A percentile compares a stretch with the other conserved stretches of the same genome.
Evolutionary conservation across 2,888 invertebrate genomes (phyloP).

Genomic region (Unio delphinus): DNA sequence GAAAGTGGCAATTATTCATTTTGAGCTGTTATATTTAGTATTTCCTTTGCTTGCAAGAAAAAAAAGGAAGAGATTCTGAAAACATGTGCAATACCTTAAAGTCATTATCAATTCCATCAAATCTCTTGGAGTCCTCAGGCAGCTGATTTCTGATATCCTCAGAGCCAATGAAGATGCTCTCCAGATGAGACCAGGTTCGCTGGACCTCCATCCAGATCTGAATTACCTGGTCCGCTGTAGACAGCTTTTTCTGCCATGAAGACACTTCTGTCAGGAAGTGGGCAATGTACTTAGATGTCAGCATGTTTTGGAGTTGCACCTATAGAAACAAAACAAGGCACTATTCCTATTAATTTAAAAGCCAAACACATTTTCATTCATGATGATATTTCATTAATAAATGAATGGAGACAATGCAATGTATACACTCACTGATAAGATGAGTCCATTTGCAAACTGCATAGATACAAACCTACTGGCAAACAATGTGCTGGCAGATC

Average conservation of each 20-base stretch:
- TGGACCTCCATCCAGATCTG: constrained; percentile 89
- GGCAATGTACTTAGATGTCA: constrained; percentile 96
- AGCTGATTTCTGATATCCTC: constrained; percentile 95
- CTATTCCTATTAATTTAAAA: too few relatives aligned
- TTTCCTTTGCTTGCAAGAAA: too few relatives aligned
- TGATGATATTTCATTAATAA: too few relatives aligned
- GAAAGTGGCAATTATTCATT: too few relatives aligned
- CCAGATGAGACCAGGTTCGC: constrained; percentile 96
- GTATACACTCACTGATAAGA: too few relatives aligned
- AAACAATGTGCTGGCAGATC: too few relatives aligned
- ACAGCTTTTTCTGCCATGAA: constrained; percentile 92
- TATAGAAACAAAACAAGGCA: constrained; percentile 55
- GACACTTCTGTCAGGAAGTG: constrained; percentile 96
- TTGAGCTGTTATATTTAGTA: too few relatives aligned
- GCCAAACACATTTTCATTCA: too few relatives aligned
- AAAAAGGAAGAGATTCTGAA: too few relatives aligned
- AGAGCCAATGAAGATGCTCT: constrained; percentile 98
- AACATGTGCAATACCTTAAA: constrained; percentile 75
- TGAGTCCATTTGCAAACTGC: too few relatives aligned
- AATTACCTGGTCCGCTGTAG: constrained; percentile 90
- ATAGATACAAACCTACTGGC: too few relatives aligned
- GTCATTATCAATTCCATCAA: constrained; percentile 90
- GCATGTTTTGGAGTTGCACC: constrained; percentile 95
- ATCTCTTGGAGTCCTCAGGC: constrained; percentile 92
- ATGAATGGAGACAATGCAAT: too few relatives aligned